These are phyloP conservation scores for Siphlonurus alternatus DNA, from an alignment of 2,888 invertebrate genomes.

Conservation along the genomic window DNA sequence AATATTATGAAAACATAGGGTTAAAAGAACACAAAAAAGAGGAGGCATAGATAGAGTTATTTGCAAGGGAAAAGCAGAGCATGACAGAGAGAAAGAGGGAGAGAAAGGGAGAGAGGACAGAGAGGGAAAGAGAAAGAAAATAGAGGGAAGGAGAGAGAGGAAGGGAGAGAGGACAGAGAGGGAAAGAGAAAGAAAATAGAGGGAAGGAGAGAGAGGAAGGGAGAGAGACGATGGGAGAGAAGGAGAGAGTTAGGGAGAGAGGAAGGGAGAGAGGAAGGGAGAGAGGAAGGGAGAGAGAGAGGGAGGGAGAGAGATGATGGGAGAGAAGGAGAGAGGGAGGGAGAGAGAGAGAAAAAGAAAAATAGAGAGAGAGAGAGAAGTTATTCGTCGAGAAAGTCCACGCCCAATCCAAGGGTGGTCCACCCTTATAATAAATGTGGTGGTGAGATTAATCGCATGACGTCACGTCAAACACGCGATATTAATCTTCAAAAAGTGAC, in stretches of 20 bases:
- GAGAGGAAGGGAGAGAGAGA: background rate
- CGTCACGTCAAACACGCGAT: no score
- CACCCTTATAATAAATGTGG: background rate
- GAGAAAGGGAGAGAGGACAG: background rate
- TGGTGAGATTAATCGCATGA: no score
- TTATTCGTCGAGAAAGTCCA: background rate
- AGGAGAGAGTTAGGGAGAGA: background rate
- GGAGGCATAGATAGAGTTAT: background rate
- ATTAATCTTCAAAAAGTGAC: no score
- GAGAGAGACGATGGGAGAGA: constrained; percentile 2
- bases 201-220: background rate
- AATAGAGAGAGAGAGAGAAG: background rate
- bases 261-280: background rate
- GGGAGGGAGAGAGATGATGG: background rate
- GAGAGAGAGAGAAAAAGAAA: background rate
- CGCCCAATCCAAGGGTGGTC: background rate
- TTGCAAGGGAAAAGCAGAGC: background rate
- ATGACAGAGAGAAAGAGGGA: background rate
- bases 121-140: constrained; percentile 2
- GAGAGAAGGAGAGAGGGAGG: background rate
- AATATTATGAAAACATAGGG: no score
- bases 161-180: constrained; percentile 1
- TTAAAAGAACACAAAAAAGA: no score
- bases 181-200: constrained; percentile 1
- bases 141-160: background rate